Evolutionary conservation across 92 coral and sea anemone species (phyloP).

Genomic region (Isaurus tuberculatus): DNA sequence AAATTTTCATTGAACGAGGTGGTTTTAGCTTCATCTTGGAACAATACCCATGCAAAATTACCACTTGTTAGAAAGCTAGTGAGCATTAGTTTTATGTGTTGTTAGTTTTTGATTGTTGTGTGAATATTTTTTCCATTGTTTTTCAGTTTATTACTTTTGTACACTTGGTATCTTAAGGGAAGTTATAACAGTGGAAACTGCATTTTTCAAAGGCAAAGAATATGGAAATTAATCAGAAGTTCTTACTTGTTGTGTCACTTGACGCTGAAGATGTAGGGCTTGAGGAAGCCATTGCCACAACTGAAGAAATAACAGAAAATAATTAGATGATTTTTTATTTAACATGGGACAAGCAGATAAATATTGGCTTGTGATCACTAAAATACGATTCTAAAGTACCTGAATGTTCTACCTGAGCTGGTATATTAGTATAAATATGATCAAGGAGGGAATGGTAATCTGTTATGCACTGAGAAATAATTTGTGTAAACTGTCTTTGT

Average conservation of each 20-base stretch:
- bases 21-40: no score
- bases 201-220: slow-evolving; percentile 43
- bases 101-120: no score
- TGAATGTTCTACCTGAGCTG: slow-evolving; percentile 31
- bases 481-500: slow-evolving; percentile 58
- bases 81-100: no score
- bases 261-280: slow-evolving; percentile 54
- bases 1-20: no score
- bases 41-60: no score
- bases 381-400: slow-evolving; percentile 71
- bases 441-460: slow-evolving; percentile 61
- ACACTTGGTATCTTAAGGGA: no score
- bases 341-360: slow-evolving; percentile 45
- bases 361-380: slow-evolving; percentile 76
- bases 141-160: no score
- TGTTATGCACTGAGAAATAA: slow-evolving; percentile 56
- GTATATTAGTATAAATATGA: slow-evolving; percentile 67
- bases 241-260: slow-evolving; percentile 42
- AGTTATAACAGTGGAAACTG: slow-evolving; percentile 20
- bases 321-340: no score
- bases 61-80: no score
- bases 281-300: slow-evolving; percentile 53
- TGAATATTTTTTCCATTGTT: no score
- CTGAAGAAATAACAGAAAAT: no score
- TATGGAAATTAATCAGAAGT: slow-evolving; percentile 40